Conservation (phyloP, 2,797 vertebrate genomes). For the Crenichthys baileyi region DNA sequence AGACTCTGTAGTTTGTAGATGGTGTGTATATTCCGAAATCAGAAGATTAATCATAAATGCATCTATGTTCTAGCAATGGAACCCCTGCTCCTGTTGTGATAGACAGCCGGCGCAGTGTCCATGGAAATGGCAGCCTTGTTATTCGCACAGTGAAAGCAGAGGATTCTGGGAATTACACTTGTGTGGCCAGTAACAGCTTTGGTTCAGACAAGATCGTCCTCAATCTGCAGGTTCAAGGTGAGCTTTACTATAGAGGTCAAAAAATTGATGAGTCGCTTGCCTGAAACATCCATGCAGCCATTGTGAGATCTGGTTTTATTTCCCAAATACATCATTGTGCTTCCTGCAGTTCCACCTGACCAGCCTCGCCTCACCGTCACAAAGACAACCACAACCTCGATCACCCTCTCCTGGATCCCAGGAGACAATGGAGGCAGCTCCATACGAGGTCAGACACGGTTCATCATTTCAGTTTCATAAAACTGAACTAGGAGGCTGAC, state of each 20-base stretch:
- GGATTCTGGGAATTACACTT: constrained; percentile 97
- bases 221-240: constrained; percentile 98
- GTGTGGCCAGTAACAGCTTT: constrained; percentile 94
- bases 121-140: constrained; percentile 94
- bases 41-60: neutral
- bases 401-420: constrained; percentile 97
- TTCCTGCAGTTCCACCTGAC: constrained; percentile 91
- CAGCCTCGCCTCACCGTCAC: constrained; percentile 97
- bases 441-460: constrained; percentile 87
- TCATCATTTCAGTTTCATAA: neutral
- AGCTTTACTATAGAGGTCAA: neutral
- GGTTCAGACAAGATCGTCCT: constrained; percentile 94
- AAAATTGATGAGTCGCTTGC: neutral
- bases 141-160: constrained; percentile 97
- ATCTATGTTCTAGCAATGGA: constrained; percentile 84
- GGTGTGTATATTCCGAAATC: neutral
- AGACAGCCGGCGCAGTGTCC: constrained; percentile 92
- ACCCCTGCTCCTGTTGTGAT: constrained; percentile 92
- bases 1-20: fast-evolving
- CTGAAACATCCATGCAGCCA: neutral
- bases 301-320: neutral
- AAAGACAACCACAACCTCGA: constrained; percentile 96
- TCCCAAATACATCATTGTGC: neutral
- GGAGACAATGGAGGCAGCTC: constrained; percentile 98
- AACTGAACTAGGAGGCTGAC: neutral